phyloP scores from a whole-genome alignment of 1,140 invertebrate species.

The Drosophila orena region DNA sequence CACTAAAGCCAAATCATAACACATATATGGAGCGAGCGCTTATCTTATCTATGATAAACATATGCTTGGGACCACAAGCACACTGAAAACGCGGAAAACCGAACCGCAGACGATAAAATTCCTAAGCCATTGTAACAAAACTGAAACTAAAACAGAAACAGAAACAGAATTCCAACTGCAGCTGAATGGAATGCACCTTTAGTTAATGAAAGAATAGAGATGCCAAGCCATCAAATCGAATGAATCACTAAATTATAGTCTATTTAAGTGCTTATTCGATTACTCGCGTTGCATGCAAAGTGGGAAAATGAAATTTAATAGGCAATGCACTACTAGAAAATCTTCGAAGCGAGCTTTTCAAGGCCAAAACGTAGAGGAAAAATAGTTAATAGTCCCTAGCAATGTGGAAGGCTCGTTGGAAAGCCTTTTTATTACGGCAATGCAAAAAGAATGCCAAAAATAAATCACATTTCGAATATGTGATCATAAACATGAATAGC shows the following conservation, averaged over 20 bases:
- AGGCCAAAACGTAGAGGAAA: neutral
- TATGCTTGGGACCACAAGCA: conserved; percentile 20
- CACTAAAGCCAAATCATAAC: conserved; percentile 43
- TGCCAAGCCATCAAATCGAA: conserved; percentile 11
- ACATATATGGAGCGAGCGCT: conserved; percentile 26
- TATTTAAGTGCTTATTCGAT: conserved; percentile 19
- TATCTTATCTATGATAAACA: conserved; percentile 59
- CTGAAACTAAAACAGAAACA: neutral
- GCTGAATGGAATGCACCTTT: too few relatives aligned
- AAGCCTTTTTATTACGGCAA: too few relatives aligned
- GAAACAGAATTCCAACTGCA: conserved; percentile 11
- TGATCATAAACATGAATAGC: neutral
- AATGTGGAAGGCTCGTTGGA: too few relatives aligned
- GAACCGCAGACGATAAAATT: conserved; percentile 33
- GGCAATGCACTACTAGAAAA: conserved; percentile 9
- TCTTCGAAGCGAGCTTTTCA: conserved; percentile 7
- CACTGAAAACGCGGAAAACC: conserved; percentile 38
- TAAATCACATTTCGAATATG: neutral
- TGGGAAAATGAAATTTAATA: conserved; percentile 21
- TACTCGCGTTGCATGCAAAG: conserved; percentile 23
- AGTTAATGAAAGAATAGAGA: neutral
- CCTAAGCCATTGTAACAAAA: conserved; percentile 22
- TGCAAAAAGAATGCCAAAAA: neutral
- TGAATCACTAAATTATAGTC: conserved; percentile 22
- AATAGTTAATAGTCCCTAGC: neutral